Evolutionary conservation across 1,140 invertebrate genomes (phyloP).

Genomic region (Drosophila kanapiae): DNA sequence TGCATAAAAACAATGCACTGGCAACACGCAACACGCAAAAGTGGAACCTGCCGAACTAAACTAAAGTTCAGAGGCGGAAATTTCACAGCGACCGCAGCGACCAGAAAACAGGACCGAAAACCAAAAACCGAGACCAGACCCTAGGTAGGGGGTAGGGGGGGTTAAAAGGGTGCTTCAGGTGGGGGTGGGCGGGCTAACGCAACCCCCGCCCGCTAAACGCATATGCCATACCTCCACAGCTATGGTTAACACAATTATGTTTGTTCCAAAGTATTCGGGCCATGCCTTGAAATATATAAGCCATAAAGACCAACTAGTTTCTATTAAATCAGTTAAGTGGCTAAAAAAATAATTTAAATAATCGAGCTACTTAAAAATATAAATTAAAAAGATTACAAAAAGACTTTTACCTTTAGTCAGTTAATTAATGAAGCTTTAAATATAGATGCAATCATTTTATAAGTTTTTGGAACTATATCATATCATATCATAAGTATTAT

Average conservation of each 20-base stretch:
- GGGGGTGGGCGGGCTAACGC: conserved; percentile 4
- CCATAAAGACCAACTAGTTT: too few relatives aligned
- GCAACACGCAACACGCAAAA: conserved; percentile 44
- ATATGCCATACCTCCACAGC: conserved; percentile 35
- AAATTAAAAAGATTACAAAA: not conserved
- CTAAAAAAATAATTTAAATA: not conserved
- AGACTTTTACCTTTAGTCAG: too few relatives aligned
- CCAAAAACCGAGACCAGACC: conserved; percentile 20
- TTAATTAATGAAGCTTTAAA: too few relatives aligned
- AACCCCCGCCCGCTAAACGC: conserved; percentile 43
- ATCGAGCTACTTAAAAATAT: not conserved
- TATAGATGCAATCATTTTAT: too few relatives aligned
- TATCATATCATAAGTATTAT: too few relatives aligned
- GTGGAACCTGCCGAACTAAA: conserved; percentile 25
- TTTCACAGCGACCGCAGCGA: conserved; percentile 56
- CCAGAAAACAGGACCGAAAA: conserved; percentile 57
- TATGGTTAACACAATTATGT: not conserved
- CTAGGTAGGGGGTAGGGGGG: not conserved
- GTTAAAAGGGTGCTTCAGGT: conserved; percentile 1
- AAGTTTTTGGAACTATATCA: too few relatives aligned
- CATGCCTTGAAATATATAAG: not conserved
- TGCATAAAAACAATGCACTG: conserved; percentile 56
- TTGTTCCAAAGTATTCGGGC: not conserved
- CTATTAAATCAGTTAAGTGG: too few relatives aligned
- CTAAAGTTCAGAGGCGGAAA: conserved; percentile 55